Evolutionary conservation across 2,113 vertebrate genomes (phyloP), one percentile per base, ranked within the genome.

Genomic region (Daphoenositta chrysoptera): DNA sequence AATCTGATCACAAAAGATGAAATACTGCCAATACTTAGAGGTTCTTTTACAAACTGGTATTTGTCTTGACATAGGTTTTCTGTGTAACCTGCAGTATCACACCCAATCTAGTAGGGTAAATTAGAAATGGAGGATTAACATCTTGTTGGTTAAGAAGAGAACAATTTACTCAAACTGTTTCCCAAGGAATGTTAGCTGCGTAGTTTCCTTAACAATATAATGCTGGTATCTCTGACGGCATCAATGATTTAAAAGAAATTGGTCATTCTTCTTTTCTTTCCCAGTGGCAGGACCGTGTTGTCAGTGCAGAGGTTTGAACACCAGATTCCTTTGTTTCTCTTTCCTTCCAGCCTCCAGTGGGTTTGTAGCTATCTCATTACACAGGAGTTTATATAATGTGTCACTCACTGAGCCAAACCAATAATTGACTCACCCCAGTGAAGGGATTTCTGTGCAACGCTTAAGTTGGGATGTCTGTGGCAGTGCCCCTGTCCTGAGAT

Each of bases 351-450:
- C 22, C 27, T 64, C 33, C 31, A 6, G 18, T 13, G 31, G 22
- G 24, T 51, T 90, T 78, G 3, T 42, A 51, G 33, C 31, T 42
- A 6, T 31, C 35, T 48, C 3, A 18, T 87, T 71, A 21, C 14
- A 8, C 12, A 37, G 50, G 24, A 22, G 16, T 72, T 90, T 9
- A 24, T 13, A 5, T 28, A 39, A 81, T 0, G 0, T 13, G 20
- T 40, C 44, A 7, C 42, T 87, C 3, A 0, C 40, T 57, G n/a
- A 60, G 18, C 23, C 83, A 70, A 73, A 40, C 45, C 15, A 22
- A 4, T 42, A 50, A 68, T 37, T 48, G 2, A 1, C 21, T 50
- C 12, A 17, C 44, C 21, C 57, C 14, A 44, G 26, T 60, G 42
- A 51, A 75, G 37, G 37, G 6, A 37, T 35, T 71, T 47, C 6